phyloP scores from a whole-genome alignment of 2,113 vertebrate species.

The Myrmophylax atrothorax region DNA sequence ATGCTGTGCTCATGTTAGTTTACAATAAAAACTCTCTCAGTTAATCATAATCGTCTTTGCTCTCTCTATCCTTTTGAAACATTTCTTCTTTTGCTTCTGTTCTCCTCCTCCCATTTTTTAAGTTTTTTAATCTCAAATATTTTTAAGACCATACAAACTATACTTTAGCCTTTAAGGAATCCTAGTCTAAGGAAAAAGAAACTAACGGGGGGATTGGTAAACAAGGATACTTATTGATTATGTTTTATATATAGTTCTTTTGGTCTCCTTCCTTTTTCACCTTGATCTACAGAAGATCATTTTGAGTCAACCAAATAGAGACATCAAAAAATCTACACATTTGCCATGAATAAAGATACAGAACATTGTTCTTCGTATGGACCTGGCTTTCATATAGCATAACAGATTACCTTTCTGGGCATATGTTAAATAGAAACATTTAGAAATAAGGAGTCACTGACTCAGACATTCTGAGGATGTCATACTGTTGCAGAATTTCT shows the following conservation, averaged over 20 bases:
- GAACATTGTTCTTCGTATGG: not conserved
- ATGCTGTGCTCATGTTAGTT: not conserved
- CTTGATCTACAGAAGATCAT: not conserved
- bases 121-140: not conserved
- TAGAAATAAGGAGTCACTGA: not conserved
- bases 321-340: not conserved
- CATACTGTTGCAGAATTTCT: not conserved
- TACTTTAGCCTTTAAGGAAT: not conserved
- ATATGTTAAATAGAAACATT: not conserved
- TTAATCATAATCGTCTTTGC: not conserved
- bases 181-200: not conserved
- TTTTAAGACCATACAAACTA: not conserved
- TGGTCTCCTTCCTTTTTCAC: not conserved
- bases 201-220: not conserved
- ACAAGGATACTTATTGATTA: not conserved
- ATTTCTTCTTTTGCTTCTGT: not conserved
- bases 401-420: not conserved
- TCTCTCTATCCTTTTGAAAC: not conserved
- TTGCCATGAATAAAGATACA: not conserved
- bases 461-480: not conserved
- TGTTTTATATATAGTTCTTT: not conserved
- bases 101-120: not conserved
- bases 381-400: not conserved
- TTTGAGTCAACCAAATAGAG: not conserved
- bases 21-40: not conserved